Evolutionary conservation across 1,140 invertebrate species (phyloP).

Genomic region (Ditylenchus dipsaci): DNA sequence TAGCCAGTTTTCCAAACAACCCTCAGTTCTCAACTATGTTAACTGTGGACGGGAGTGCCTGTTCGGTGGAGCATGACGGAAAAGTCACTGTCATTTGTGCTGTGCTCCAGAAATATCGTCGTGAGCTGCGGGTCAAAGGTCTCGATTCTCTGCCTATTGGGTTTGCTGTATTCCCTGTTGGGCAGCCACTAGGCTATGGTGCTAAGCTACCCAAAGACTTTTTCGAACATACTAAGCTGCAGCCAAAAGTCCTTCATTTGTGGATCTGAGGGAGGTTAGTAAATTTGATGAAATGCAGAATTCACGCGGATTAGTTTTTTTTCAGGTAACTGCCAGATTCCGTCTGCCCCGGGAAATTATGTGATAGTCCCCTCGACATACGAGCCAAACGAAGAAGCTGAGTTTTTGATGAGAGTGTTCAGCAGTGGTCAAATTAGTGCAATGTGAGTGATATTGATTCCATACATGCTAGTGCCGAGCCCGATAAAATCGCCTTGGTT

Average conservation of each 20-base stretch:
- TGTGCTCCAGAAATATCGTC: conserved; percentile 75
- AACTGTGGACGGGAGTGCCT: not conserved
- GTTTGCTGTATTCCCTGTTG: conserved; percentile 82
- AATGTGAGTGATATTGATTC: not conserved
- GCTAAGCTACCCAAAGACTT: not conserved
- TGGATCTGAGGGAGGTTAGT: not conserved
- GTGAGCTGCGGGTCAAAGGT: conserved; percentile 80
- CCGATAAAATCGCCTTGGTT: too few relatives aligned
- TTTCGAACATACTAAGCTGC: not conserved
- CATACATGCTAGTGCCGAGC: too few relatives aligned
- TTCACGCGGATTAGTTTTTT: not conserved
- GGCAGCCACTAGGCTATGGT: not conserved
- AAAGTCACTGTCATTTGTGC: conserved; percentile 88
- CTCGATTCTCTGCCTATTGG: conserved; percentile 91
- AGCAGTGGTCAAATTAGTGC: conserved; percentile 53
- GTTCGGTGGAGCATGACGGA: conserved; percentile 62
- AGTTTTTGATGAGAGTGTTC: conserved; percentile 66
- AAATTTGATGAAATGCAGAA: too few relatives aligned
- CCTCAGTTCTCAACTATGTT: conserved; percentile 76
- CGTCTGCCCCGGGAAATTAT: conserved; percentile 65
- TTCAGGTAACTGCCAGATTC: conserved; percentile 80
- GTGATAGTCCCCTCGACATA: conserved; percentile 68
- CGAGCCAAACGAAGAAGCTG: conserved; percentile 63
- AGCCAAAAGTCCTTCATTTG: conserved; percentile 2
- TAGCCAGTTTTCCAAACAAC: conserved; percentile 81